Conservation (phyloP, 2,113 vertebrate species). For the Rousettus leschenaultii region DNA sequence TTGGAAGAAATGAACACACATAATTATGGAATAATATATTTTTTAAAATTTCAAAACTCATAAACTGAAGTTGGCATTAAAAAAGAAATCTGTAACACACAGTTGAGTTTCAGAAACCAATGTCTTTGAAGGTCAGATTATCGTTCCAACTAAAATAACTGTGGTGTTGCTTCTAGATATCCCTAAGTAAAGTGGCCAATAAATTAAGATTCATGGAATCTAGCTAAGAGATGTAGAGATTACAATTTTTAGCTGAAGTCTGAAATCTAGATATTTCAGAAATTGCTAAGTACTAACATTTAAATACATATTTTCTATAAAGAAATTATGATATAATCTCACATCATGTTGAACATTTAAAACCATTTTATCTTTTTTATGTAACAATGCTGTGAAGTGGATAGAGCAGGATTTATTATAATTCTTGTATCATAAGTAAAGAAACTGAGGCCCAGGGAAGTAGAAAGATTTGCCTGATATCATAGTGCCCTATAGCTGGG, state of each 20-base stretch:
- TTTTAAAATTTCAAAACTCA: neutral
- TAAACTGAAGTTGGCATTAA: neutral
- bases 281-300: neutral
- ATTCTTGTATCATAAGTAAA: neutral
- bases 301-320: neutral
- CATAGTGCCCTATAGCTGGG: neutral
- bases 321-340: neutral
- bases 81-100: neutral
- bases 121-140: neutral
- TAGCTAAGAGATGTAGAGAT: neutral
- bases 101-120: neutral
- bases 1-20: neutral
- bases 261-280: constrained; percentile 8
- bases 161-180: neutral
- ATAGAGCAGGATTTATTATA: neutral
- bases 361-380: neutral
- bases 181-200: neutral
- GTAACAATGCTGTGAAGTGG: neutral
- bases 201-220: neutral
- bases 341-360: neutral
- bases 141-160: neutral
- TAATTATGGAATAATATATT: neutral
- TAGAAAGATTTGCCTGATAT: neutral
- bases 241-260: neutral
- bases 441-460: neutral